These are phyloP conservation scores for Dendroctonus valens DNA, from an alignment of 1,140 invertebrate genomes.

Conservation along the genomic window DNA sequence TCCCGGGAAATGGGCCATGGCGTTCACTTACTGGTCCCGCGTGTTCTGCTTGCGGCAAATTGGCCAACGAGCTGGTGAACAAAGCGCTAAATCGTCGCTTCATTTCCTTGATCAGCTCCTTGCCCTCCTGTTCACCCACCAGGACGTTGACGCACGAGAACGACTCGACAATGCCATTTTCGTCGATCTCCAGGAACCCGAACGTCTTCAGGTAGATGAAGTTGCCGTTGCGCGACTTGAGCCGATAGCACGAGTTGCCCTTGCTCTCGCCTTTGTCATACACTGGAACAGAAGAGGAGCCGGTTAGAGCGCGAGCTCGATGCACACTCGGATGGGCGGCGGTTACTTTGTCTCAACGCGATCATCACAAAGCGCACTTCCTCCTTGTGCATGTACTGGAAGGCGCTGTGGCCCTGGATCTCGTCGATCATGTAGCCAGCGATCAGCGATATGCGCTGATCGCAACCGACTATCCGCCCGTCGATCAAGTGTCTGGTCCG, in stretches of 20 bases:
- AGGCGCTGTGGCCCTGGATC: slow-evolving; percentile 75
- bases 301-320: background rate
- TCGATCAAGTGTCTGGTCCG: slow-evolving; percentile 79
- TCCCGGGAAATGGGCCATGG: background rate
- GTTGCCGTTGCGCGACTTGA: slow-evolving; percentile 72
- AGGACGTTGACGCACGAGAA: slow-evolving; percentile 83
- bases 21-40: too few relatives aligned
- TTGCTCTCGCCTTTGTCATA: slow-evolving; percentile 70
- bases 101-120: slow-evolving; percentile 67
- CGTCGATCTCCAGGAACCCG: slow-evolving; percentile 75
- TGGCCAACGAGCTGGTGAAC: slow-evolving; percentile 33
- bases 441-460: slow-evolving; percentile 80
- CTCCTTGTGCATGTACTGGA: slow-evolving; percentile 82
- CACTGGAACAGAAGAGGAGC: slow-evolving; percentile 63
- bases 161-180: slow-evolving; percentile 69
- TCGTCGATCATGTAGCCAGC: slow-evolving; percentile 84
- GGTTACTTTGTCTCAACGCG: slow-evolving; percentile 80
- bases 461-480: slow-evolving; percentile 79
- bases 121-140: slow-evolving; percentile 69
- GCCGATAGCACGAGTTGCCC: slow-evolving; percentile 77
- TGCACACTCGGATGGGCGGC: background rate
- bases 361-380: slow-evolving; percentile 82
- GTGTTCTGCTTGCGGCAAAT: slow-evolving; percentile 4
- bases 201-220: slow-evolving; percentile 79
- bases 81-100: slow-evolving; percentile 66